Evolutionary conservation across 64 coral and sea anemone species (phyloP).

Genomic region (Astreopora myriophthalma): DNA sequence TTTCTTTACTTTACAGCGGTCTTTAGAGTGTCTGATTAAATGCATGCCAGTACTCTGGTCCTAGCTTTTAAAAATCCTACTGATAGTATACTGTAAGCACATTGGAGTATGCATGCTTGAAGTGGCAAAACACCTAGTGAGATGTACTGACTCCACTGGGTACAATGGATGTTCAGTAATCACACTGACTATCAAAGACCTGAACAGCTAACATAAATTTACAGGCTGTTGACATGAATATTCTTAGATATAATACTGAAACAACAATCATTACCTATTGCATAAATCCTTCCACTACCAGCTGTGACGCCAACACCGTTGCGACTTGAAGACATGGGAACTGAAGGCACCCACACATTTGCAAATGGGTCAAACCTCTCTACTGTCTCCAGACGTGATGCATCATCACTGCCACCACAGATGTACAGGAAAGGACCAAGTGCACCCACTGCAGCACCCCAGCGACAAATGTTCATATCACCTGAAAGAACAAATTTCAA

Average conservation of each 20-base stretch:
- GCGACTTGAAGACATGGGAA: conserved; percentile 92
- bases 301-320: conserved; percentile 96
- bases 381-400: conserved; percentile 90
- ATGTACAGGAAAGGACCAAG: conserved; percentile 95
- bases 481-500: conserved; percentile 38
- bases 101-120: no score
- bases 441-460: conserved; percentile 93
- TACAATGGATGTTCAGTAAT: no score
- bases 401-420: conserved; percentile 98
- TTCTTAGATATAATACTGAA: not conserved
- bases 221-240: no score
- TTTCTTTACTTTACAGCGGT: no score
- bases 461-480: conserved; percentile 99
- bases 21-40: no score
- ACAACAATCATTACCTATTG: conserved; percentile 65
- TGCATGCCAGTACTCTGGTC: no score
- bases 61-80: no score
- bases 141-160: no score
- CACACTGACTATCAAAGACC: no score
- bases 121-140: no score
- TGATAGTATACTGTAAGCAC: no score
- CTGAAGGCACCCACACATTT: conserved; percentile 96
- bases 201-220: no score
- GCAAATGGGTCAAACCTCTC: conserved; percentile 94
- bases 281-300: conserved; percentile 95